A percentile compares a stretch with the other conserved stretches of the same genome.
These are phyloP conservation scores for Bubalus kerabau DNA, from an alignment of 2,113 vertebrate genomes.

Conservation along the genomic window DNA sequence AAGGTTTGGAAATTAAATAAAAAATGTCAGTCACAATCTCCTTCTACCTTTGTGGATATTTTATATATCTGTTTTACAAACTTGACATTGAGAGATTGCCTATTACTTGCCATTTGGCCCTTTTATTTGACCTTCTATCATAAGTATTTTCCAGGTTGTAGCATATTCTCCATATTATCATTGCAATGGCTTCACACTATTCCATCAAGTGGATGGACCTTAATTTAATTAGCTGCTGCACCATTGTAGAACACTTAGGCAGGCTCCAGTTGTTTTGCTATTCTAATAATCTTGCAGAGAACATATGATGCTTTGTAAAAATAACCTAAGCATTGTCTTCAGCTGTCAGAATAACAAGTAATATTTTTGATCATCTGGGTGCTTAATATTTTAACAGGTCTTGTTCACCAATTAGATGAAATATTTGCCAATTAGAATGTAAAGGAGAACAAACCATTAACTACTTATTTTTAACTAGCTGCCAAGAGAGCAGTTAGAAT, in stretches of 20 bases:
- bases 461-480: not conserved
- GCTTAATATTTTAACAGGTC: not conserved
- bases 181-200: not conserved
- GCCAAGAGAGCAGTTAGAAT: not conserved
- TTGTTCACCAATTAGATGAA: not conserved
- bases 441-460: not conserved
- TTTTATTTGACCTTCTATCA: constrained; percentile 5
- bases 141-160: not conserved
- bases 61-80: not conserved
- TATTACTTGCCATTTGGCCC: not conserved
- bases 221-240: not conserved
- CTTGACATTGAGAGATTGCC: not conserved
- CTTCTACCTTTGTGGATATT: not conserved
- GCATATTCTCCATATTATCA: not conserved
- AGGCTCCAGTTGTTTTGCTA: not conserved
- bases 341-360: not conserved
- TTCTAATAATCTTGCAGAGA: not conserved
- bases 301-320: not conserved
- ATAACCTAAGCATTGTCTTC: not conserved
- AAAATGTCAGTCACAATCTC: not conserved
- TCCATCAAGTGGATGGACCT: not conserved
- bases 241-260: not conserved
- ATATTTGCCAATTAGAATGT: not conserved
- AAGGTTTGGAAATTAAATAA: not conserved
- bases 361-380: not conserved